These are phyloP conservation scores for Chaetophractus vellerosus DNA, from an alignment of 2,797 vertebrate genomes.

Conservation along the genomic window DNA sequence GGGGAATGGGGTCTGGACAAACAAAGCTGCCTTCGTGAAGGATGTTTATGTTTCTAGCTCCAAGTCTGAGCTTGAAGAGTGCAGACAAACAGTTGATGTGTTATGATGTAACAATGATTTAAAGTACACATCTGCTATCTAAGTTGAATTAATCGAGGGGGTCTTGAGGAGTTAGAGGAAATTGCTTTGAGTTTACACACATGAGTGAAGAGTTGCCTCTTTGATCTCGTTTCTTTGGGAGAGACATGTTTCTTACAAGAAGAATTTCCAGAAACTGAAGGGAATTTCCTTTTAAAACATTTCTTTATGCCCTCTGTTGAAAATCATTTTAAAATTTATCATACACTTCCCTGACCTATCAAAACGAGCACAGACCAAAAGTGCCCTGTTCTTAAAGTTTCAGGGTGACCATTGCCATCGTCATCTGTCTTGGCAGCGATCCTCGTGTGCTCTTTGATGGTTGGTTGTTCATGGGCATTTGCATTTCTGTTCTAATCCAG, in stretches of 20 bases:
- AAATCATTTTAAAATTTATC: not conserved
- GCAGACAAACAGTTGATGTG: slow-evolving; percentile 82
- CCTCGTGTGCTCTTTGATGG: not conserved
- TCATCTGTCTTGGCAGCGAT: fast-evolving
- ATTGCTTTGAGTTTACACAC: not conserved
- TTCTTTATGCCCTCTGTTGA: not conserved
- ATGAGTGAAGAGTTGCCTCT: not conserved
- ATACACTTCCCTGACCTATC: not conserved
- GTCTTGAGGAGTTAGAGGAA: not conserved
- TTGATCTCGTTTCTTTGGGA: slow-evolving; percentile 1
- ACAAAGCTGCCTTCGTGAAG: slow-evolving; percentile 79
- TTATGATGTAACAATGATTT: slow-evolving; percentile 83
- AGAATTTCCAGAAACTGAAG: not conserved
- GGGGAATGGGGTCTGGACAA: slow-evolving; percentile 72
- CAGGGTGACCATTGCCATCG: fast-evolving
- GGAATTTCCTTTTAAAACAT: slow-evolving; percentile 40
- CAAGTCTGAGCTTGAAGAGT: slow-evolving; percentile 75
- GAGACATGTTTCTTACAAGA: slow-evolving; percentile 39
- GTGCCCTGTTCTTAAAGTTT: not conserved
- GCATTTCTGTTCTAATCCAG: slow-evolving; percentile 20
- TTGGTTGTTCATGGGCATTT: not conserved
- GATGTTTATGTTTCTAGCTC: slow-evolving; percentile 73
- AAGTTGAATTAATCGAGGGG: slow-evolving; percentile 35
- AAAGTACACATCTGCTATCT: slow-evolving; percentile 82
- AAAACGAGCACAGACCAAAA: not conserved